These are phyloP conservation scores for Ramphastos sulfuratus DNA, from an alignment of 2,113 vertebrate genomes.

Conservation along the genomic window DNA sequence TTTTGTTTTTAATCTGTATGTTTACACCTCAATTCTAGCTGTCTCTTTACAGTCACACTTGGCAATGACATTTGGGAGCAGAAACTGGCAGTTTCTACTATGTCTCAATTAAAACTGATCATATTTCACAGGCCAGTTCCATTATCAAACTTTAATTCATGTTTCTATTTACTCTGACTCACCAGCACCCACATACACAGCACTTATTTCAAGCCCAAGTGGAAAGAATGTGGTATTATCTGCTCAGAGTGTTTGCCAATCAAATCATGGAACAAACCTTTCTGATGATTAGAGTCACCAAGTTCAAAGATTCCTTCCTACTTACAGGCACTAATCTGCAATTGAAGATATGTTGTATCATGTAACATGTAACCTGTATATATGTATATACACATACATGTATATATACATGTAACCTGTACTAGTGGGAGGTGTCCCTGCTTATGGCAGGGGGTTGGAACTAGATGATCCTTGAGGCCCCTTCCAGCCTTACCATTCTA, in stretches of 20 bases:
- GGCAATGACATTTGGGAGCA: neutral
- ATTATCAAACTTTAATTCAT: neutral
- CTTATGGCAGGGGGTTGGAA: no score
- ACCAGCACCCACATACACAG: neutral
- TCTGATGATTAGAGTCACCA: neutral
- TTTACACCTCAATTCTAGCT: neutral
- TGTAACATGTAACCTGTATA: no score
- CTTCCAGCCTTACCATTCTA: no score
- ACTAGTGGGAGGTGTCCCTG: no score
- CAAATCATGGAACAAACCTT: neutral
- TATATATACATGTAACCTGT: no score
- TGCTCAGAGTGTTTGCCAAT: neutral
- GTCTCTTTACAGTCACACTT: neutral
- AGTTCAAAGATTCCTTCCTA: neutral
- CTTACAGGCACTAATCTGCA: neutral
- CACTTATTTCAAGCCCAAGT: neutral
- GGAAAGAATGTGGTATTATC: neutral
- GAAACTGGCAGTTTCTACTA: neutral
- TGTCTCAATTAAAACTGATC: neutral
- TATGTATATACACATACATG: no score
- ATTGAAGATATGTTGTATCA: neutral
- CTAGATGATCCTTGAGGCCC: no score
- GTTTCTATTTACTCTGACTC: neutral
- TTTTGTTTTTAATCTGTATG: neutral
- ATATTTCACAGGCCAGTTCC: neutral